Percentiles rank a stretch among this genome's conserved stretches.
Evolutionary conservation across 2,888 invertebrate species (phyloP).

Genomic region (Cephus nigrinus): DNA sequence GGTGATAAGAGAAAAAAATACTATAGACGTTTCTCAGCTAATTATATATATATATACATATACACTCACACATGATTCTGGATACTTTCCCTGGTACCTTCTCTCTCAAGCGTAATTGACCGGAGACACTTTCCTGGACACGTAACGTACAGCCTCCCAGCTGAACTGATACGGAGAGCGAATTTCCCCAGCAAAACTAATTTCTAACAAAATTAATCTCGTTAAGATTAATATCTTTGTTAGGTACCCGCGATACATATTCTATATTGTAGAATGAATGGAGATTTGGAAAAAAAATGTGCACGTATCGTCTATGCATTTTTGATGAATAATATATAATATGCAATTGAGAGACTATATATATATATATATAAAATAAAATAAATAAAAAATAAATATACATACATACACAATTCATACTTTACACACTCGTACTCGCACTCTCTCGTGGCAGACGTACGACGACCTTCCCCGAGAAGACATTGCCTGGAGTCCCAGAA

Average conservation of each 20-base stretch:
- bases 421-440: neutral
- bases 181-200: neutral
- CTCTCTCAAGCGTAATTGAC: neutral
- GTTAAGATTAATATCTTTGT: too few relatives aligned
- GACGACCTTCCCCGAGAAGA: slow-evolving; percentile 58
- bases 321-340: neutral
- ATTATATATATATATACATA: neutral
- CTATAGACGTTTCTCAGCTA: neutral
- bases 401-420: too few relatives aligned
- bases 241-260: neutral
- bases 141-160: neutral
- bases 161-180: neutral
- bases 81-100: neutral
- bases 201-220: neutral
- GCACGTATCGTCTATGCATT: neutral
- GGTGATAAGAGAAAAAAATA: neutral
- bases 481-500: slow-evolving; percentile 50
- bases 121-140: neutral
- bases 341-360: neutral
- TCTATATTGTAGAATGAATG: neutral
- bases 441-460: slow-evolving; percentile 37
- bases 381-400: too few relatives aligned
- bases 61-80: neutral
- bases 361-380: too few relatives aligned
- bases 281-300: neutral